Evolutionary conservation across 2,797 vertebrate genomes (phyloP).

Genomic region (Pangasius larnaudii): DNA sequence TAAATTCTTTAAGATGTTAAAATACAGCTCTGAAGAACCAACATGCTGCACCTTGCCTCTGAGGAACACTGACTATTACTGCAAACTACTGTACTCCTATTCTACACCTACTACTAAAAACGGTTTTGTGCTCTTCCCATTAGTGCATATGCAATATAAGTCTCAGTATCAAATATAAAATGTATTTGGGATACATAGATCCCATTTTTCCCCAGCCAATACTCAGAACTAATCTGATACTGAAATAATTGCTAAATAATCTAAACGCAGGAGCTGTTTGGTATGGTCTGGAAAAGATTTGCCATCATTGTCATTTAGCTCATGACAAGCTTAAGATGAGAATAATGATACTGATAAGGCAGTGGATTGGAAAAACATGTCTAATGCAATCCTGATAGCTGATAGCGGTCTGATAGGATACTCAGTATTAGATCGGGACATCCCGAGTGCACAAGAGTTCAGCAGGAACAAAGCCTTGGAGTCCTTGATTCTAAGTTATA

Average conservation of each 20-base stretch:
- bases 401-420: not conserved
- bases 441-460: not conserved
- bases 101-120: not conserved
- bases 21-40: not conserved
- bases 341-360: not conserved
- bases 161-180: not conserved
- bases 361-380: not conserved
- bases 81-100: not conserved
- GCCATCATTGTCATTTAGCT: not conserved
- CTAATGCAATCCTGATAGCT: not conserved
- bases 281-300: not conserved
- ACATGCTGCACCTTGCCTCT: not conserved
- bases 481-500: not conserved
- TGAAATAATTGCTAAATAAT: not conserved
- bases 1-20: not conserved
- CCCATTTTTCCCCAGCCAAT: not conserved
- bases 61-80: not conserved
- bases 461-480: not conserved
- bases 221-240: not conserved
- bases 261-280: not conserved
- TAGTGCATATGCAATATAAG: not conserved
- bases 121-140: not conserved
- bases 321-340: not conserved
- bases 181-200: not conserved
- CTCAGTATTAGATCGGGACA: not conserved